phyloP scores from a whole-genome alignment of 2,797 vertebrate species.

The Sebastes reedi region DNA sequence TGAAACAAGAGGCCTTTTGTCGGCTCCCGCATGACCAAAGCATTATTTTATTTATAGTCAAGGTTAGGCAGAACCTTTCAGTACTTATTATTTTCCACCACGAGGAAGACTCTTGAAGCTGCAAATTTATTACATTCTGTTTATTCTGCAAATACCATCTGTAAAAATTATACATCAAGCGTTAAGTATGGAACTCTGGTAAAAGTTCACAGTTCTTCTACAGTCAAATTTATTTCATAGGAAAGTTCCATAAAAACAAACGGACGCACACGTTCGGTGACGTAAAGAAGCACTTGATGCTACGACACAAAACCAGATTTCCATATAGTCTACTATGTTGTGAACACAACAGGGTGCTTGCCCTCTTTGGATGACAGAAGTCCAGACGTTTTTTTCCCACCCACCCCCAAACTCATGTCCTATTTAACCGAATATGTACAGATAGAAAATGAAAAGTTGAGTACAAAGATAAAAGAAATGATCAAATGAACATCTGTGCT shows the following conservation, averaged over 20 bases:
- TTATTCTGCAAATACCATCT: constrained; percentile 86
- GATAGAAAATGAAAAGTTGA: constrained; percentile 39
- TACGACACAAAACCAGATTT: constrained; percentile 71
- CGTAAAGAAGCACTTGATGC: constrained; percentile 76
- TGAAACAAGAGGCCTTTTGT: background rate
- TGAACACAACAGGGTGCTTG: constrained; percentile 62
- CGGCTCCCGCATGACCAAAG: background rate
- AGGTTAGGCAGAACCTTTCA: background rate
- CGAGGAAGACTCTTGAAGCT: background rate
- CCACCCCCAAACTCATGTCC: constrained; percentile 25
- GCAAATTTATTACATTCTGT: constrained; percentile 69
- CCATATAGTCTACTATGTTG: constrained; percentile 27
- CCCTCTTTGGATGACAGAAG: constrained; percentile 57
- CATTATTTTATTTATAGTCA: background rate
- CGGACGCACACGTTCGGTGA: constrained; percentile 57
- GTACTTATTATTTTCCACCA: background rate
- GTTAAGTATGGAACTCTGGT: constrained; percentile 71
- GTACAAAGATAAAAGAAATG: constrained; percentile 19
- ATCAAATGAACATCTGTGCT: constrained; percentile 32
- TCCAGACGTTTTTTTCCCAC: background rate
- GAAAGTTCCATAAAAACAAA: constrained; percentile 78
- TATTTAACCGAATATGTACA: constrained; percentile 41
- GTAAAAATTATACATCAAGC: constrained; percentile 85
- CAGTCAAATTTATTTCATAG: constrained; percentile 66
- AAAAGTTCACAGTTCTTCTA: constrained; percentile 73